Percentiles rank a stretch among this genome's conserved stretches.
Evolutionary conservation across 1,140 invertebrate genomes (phyloP).

Genomic region (Ceratosolen solmsi): DNA sequence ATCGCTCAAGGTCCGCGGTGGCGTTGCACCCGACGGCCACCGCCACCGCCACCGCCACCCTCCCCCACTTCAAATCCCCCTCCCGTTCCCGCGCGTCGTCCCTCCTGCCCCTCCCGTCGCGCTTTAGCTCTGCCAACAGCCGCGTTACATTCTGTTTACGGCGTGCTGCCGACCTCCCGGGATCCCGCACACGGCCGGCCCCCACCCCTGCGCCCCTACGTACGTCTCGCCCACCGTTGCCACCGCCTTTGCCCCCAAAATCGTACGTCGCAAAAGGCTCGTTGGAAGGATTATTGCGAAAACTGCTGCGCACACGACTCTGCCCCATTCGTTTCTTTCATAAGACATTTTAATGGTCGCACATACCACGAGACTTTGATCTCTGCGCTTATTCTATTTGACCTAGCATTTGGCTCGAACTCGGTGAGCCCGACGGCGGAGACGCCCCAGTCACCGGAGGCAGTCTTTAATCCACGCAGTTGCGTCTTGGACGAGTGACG

Average conservation of each 20-base stretch:
- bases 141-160: constrained; percentile 62
- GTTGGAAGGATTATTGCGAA: no score
- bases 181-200: background rate
- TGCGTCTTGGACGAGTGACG: background rate
- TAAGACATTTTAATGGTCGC: constrained; percentile 12
- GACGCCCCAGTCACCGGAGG: no score
- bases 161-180: constrained; percentile 54
- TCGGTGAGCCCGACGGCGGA: no score
- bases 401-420: background rate
- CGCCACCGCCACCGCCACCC: constrained; percentile 23
- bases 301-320: no score
- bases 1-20: constrained; percentile 70
- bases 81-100: no score
- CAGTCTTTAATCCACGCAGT: background rate
- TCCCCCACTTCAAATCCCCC: background rate
- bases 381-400: constrained; percentile 27
- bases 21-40: constrained; percentile 65
- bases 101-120: no score
- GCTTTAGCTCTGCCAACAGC: constrained; percentile 63
- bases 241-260: no score
- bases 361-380: constrained; percentile 15
- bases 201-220: background rate
- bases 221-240: no score
- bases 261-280: no score
- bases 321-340: background rate